Base-by-base conservation (phyloP, 2,113 vertebrate genomes). In the Ptyas mucosa region DNA sequence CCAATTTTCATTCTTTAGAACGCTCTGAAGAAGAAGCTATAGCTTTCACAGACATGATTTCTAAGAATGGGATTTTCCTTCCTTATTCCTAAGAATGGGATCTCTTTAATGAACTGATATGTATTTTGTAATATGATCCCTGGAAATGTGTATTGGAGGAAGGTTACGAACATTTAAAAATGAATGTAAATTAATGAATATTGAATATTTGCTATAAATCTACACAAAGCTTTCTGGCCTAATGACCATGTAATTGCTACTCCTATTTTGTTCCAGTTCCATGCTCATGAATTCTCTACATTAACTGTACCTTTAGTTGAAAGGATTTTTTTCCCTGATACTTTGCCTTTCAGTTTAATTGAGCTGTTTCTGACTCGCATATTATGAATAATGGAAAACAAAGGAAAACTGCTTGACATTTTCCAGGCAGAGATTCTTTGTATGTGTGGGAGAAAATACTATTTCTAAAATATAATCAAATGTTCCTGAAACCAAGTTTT, bases 381-480 rank as follows among this genome's bases (percentile, higher is more conserved):
- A 86, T 93, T 90, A 93, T 93, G 92, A 93, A 93, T 93, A 90
- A 93, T 51, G 88, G 55, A 93, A 90, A 61, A 34, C 75, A 87
- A 55, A 57, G 23, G 20, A 85, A 53, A 54, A 51, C 49, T 53
- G 54, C 46, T 93, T 85, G 88, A 93, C 85, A 93, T 90, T 90
- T 93, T 90, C 91, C 26, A 89, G 15, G 87, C 49, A 23, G 34
- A 49, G 69, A 89, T 93, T 61, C 88, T 86, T 81, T 51, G 61
- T 51, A 90, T 46, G 49, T 58, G 85, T 23, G 8, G 53, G 46
- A 43, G n/a, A 64, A 69, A 64, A 39, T 29, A n/a, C 23, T 58
- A 11, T 49, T 49, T 89, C 39, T 90, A 8, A 58, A 61, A 61
- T 26, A 92, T 34, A 51, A 61, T 87, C 57, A 90, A 87, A 53